Percentiles rank a stretch among this genome's conserved stretches.
Conservation (phyloP, 2,113 vertebrate genomes). For the Chaenogobius annularis region DNA sequence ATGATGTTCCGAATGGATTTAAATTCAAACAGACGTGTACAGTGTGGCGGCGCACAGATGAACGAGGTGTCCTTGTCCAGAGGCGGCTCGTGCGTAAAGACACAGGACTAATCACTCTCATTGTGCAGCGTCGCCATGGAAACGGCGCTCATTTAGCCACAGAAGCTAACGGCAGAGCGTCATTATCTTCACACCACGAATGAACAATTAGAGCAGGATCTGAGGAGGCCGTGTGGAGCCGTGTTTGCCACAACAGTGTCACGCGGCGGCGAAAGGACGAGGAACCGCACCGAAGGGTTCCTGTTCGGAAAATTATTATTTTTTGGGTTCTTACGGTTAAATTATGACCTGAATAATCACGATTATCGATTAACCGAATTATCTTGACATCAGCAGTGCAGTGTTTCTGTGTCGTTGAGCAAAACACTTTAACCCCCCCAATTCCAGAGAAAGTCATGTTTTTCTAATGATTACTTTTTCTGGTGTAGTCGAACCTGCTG, state of each 20-base stretch:
- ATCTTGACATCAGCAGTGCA: background rate
- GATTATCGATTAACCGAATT: too few species aligned
- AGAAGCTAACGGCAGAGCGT: slow-evolving; percentile 75
- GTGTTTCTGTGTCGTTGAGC: background rate
- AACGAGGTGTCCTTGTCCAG: slow-evolving; percentile 40
- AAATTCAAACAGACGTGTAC: background rate
- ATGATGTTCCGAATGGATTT: background rate
- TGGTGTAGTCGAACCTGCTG: too few species aligned
- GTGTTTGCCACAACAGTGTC: background rate
- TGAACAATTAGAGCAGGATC: slow-evolving; percentile 77
- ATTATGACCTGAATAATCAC: too few species aligned
- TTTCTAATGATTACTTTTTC: too few species aligned
- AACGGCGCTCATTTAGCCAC: slow-evolving; percentile 77
- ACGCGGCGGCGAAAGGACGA: too few species aligned
- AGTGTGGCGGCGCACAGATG: background rate
- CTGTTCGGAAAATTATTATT: too few species aligned
- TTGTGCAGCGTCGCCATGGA: slow-evolving; percentile 76
- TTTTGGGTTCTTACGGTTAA: too few species aligned
- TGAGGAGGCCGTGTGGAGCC: slow-evolving; percentile 35
- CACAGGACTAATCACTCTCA: slow-evolving; percentile 70
- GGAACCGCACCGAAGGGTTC: too few species aligned
- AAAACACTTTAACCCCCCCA: too few species aligned
- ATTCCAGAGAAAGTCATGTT: too few species aligned
- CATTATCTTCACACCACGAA: slow-evolving; percentile 77
- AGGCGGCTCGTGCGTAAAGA: slow-evolving; percentile 56